Evolutionary conservation across 2,888 invertebrate species (phyloP), one percentile per base, ranked within the genome.

Genomic region (Hydriomena furcata): DNA sequence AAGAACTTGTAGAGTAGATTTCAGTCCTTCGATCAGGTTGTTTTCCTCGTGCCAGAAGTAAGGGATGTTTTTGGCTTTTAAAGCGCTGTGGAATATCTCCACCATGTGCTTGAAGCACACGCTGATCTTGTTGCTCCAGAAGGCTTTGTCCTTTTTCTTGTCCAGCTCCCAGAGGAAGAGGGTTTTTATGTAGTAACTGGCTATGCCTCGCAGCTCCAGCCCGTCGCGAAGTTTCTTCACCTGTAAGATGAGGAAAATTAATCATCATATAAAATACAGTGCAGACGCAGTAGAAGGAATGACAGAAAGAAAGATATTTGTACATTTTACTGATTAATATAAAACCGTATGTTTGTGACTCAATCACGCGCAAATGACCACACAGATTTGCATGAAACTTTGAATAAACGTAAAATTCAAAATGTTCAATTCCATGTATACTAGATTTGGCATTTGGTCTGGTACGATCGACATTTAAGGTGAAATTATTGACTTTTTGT

Each of bases 171-270:
- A 88, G 5, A 92, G 72, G 55, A 90, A 90, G 1, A 92, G 61
- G 0, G 92, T 92, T 66, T 93, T 93, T 30, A 93, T 91, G 61
- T 90, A 92, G 63, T 93, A 93, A 55, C 93, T 93, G 0, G 91
- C 88, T 25, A 93, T 82, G 0, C 65, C 69, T 35, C 81, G 76
- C 76, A 91, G 82, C 1, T 79, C 68, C 1, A 84, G 71, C 0
- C 72, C 73, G 58, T 92, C 91, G 5, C 92, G 80, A 5, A 93
- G 62, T 77, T 92, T 92, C 80, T 93, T 87, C 1, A 87, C 61
- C 87, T 87, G 66, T 7, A 67, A 73, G 7, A 17, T 6, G 7
- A 25, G 17, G 17, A 17, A n/a, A n/a, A n/a, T n/a, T n/a, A n/a
- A n/a, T n/a, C n/a, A n/a, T n/a, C n/a, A n/a, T n/a, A n/a, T n/a